Evolutionary conservation across 2,797 vertebrate genomes (phyloP).

Genomic region (Sebastes cheni): DNA sequence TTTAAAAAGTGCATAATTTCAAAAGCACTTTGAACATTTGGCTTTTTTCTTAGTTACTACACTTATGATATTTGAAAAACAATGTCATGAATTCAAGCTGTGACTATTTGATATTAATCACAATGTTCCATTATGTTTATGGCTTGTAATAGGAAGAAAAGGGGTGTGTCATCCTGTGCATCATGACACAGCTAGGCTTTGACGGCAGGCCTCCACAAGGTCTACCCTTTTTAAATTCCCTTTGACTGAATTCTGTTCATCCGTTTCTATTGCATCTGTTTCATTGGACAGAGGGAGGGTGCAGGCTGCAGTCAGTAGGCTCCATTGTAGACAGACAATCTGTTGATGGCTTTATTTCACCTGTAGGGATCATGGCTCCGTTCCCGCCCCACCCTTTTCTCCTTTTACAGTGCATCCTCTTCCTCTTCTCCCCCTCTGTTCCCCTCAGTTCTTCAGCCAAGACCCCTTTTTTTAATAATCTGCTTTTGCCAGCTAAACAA

Average conservation of each 20-base stretch:
- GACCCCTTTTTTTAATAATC: slow-evolving; percentile 16
- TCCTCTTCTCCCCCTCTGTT: slow-evolving; percentile 63
- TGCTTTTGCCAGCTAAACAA: slow-evolving; percentile 33
- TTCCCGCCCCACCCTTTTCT: slow-evolving; percentile 53
- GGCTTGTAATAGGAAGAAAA: slow-evolving; percentile 99
- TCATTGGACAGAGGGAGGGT: slow-evolving; percentile 93
- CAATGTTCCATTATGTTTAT: slow-evolving; percentile 99
- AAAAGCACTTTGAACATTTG: slow-evolving; percentile 91
- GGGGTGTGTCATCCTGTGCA: slow-evolving; percentile 99
- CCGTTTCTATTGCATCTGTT: slow-evolving; percentile 99
- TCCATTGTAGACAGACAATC: slow-evolving; percentile 73
- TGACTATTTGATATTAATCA: slow-evolving; percentile 99
- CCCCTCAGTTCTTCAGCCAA: slow-evolving; percentile 44
- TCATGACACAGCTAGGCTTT: slow-evolving; percentile 99
- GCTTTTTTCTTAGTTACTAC: slow-evolving; percentile 75
- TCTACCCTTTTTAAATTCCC: slow-evolving; percentile 99
- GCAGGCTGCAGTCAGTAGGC: slow-evolving; percentile 84
- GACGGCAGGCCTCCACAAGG: slow-evolving; percentile 99
- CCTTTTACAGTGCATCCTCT: slow-evolving; percentile 58
- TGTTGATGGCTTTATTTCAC: slow-evolving; percentile 85
- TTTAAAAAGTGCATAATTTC: slow-evolving; percentile 83
- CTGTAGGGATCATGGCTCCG: slow-evolving; percentile 91
- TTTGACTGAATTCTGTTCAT: slow-evolving; percentile 99
- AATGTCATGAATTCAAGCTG: slow-evolving; percentile 91
- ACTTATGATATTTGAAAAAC: slow-evolving; percentile 54